Base-by-base conservation (phyloP, 2,113 vertebrate genomes). In the Catharus bicknelli region DNA sequence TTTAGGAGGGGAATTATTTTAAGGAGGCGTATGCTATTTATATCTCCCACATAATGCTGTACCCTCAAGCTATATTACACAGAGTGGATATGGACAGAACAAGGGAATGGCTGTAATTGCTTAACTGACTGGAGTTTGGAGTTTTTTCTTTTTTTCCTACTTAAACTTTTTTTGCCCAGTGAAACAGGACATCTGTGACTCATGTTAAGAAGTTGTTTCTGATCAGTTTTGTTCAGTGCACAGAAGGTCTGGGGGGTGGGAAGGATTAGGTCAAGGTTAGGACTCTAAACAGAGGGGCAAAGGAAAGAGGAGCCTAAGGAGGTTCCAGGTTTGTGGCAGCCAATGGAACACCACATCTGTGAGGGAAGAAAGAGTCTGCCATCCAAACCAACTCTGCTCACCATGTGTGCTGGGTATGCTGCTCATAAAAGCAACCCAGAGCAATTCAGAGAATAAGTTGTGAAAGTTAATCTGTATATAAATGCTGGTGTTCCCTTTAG, bases 1-100 rank as follows among this genome's bases (percentile, higher is more conserved):
- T 72, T 93, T 86, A 42, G 20, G 36, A 77, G 16, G 9, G 42
- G 42, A 89, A 45, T 76, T 90, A 66, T 90, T 94, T 92, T 86
- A 47, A 63, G 42, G 57, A 87, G 34, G 48, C 0, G 0, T 54
- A 12, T 82, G 43, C 77, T 93, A 53, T 82, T 94, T 91, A 6
- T 90, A 16, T 62, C 67, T 83, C 62, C 36, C 51, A 62, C 70
- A 34, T 38, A 95, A 75, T 29, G 23, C 26, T 79, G 0, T 50
- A 64, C 42, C 86, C 91, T 84, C 40, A 38, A 75, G 86, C 57
- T 63, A 2, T 34, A 57, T 61, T 90, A 21, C 32, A 48, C 32
- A 53, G 15, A 23, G n/a, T 58, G 43, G 75, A 7, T 61, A 62
- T 14, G 30, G 34, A 48, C 23, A 62, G 76, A 81, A 68, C 62